phyloP scores from a whole-genome alignment of 2,888 invertebrate genomes.

The Amiota communis region DNA sequence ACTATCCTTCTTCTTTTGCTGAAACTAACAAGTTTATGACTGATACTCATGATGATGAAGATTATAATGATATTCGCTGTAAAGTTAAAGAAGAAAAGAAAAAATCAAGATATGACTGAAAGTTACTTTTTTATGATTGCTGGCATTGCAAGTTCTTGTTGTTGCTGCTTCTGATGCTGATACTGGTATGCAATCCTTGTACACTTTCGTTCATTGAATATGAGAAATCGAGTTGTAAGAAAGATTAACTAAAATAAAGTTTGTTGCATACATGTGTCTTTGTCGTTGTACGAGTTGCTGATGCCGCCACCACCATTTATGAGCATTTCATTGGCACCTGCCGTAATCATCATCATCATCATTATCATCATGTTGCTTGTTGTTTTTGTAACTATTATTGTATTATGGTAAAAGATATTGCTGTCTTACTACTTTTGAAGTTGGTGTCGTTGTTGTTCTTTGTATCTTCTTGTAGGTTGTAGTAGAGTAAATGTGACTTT shows the following conservation, averaged over 20 bases:
- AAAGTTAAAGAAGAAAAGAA: neutral
- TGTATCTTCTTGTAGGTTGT: neutral
- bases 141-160: neutral
- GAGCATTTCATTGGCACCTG: slow-evolving; percentile 26
- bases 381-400: neutral
- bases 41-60: neutral
- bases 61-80: neutral
- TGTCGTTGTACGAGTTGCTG: neutral
- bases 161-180: neutral
- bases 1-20: neutral
- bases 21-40: slow-evolving; percentile 4
- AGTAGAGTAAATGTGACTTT: neutral
- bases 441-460: neutral
- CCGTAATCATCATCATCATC: neutral
- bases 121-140: neutral
- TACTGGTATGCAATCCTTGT: no score
- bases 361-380: neutral
- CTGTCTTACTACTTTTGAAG: no score
- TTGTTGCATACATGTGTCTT: neutral
- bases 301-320: slow-evolving; percentile 16
- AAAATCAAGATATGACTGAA: neutral
- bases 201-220: no score
- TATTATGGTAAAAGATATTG: slow-evolving; percentile 4
- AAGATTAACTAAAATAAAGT: no score
- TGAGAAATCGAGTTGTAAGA: no score